Percentiles rank a stretch among this genome's conserved stretches.
Conservation (phyloP, 2,113 vertebrate species). For the Nothoprocta pentlandii region DNA sequence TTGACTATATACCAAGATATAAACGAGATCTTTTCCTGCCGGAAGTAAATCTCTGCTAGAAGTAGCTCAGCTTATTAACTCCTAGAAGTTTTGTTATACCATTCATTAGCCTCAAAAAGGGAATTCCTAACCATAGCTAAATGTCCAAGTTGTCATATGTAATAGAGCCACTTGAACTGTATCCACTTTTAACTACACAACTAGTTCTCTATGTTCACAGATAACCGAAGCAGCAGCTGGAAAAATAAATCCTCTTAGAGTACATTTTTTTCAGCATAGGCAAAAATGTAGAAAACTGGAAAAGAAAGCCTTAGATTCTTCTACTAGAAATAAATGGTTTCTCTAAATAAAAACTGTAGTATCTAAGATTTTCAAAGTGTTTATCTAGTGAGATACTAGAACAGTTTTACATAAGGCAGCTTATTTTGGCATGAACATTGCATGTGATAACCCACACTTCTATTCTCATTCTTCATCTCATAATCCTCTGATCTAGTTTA, state of each 20-base stretch:
- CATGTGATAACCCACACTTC: not conserved
- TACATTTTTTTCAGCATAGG: not conserved
- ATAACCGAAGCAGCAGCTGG: not conserved
- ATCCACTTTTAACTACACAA: not conserved
- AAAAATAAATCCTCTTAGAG: not conserved
- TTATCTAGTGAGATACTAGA: not conserved
- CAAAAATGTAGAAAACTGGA: not conserved
- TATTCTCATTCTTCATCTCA: not conserved
- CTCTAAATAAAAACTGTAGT: not conserved
- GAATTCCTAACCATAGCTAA: slow-evolving; percentile 2
- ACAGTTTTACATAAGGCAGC: not conserved
- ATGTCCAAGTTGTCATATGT: not conserved
- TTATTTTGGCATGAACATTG: not conserved
- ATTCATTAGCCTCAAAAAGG: not conserved
- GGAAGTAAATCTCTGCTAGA: not conserved
- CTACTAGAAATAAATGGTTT: not conserved
- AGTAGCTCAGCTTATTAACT: not conserved
- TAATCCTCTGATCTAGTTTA: slow-evolving; percentile 14
- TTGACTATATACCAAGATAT: slow-evolving; percentile 4
- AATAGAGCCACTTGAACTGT: not conserved
- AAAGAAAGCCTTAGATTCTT: not conserved
- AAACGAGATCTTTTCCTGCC: not conserved
- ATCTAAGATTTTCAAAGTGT: not conserved
- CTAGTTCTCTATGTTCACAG: not conserved
- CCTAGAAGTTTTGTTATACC: not conserved